Evolutionary conservation across 2,113 vertebrate genomes (phyloP).

Genomic region (Nibea albiflora): DNA sequence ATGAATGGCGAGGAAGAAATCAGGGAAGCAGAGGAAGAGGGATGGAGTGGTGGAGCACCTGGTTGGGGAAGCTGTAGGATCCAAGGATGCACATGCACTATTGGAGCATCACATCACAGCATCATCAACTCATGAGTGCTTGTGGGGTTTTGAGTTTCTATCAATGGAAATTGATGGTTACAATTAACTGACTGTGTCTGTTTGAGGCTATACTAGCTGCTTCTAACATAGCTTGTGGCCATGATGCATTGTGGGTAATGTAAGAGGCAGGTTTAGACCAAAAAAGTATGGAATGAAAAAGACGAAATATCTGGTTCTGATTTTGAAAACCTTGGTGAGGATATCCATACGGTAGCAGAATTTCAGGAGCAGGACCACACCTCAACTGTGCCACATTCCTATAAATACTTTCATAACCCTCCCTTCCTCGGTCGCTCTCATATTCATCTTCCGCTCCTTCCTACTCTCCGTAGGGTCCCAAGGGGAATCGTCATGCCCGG

Average conservation of each 20-base stretch:
- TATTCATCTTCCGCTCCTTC: too few species aligned
- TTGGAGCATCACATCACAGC: neutral
- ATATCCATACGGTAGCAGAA: too few species aligned
- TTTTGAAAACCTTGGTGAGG: too few species aligned
- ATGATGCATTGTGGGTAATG: neutral
- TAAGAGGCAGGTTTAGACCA: neutral
- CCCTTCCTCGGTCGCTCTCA: too few species aligned
- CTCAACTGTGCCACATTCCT: too few species aligned
- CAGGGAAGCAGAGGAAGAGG: neutral
- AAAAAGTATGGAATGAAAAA: neutral
- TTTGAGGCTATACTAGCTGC: neutral
- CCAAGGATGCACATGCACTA: neutral
- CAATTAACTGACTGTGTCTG: neutral
- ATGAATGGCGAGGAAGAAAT: slow-evolving; percentile 3
- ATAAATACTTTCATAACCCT: too few species aligned
- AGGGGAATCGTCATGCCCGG: too few species aligned
- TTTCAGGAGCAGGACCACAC: too few species aligned
- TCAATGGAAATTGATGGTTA: neutral
- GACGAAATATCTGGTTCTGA: neutral
- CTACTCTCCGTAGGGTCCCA: too few species aligned
- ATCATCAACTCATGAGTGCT: too few species aligned
- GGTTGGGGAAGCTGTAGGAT: neutral
- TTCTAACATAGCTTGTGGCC: neutral
- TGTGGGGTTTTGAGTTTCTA: neutral
- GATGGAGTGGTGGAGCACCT: neutral